Evolutionary conservation across 2,797 vertebrate genomes (phyloP), one percentile per base, ranked within the genome.

Genomic region (Anniella stebbinsi): DNA sequence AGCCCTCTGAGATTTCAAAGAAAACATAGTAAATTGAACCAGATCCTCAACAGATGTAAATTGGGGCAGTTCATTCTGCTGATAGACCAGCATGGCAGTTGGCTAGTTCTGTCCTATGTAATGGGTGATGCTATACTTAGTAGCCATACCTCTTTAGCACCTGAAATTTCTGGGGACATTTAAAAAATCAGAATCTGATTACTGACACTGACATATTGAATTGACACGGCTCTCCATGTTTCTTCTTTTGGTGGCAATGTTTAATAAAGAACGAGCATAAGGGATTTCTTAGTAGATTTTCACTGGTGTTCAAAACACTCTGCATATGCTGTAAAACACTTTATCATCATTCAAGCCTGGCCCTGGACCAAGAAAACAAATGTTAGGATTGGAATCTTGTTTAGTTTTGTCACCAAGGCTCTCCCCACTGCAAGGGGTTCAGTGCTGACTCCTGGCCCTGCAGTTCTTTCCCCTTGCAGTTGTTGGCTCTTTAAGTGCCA

Each of bases 51-150:
- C 84, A 84, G 75, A 88, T 84, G 80, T 88, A 96, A 94, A 95
- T 94, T 90, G 92, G 72, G 36, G 72, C 87, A 90, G 87, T 88
- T 94, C 91, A 76, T 92, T 78, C 73, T 84, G 76, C 92, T 93
- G 94, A 70, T 87, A 93, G 4, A 90, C 89, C 88, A 95, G 87
- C 73, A 77, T 54, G 90, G 87, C 93, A 95, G 87, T 92, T 95
- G 94, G 63, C 91, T 95, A 90, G 8, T 33, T 90, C 77, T 89
- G 70, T 88, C 87, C 69, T 88, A 91, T 83, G 54, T 67, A 91
- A 83, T 33, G 87, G 89, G 89, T 81, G 84, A 94, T 87, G 51
- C 92, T 87, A 80, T 92, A 84, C 82, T 67, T 73, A 86, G 86
- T 67, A 93, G 63, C 51, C 1, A 0, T 93, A 93, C 92, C 81